Conservation (phyloP, 2,797 vertebrate species). For the Falco peregrinus region DNA sequence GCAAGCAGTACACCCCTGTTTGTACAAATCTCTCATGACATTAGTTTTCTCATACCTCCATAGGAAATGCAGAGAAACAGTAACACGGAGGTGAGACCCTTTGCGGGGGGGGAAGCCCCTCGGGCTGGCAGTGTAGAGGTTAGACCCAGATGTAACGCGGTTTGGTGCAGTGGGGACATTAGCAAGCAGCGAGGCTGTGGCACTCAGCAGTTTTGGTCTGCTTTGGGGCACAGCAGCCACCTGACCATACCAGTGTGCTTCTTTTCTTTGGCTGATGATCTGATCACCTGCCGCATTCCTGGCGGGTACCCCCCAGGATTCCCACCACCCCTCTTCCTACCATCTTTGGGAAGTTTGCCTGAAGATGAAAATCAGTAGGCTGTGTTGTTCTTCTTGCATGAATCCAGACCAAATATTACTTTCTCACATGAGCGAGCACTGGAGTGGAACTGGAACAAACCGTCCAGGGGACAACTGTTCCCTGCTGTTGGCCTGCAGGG, state of each 20-base stretch:
- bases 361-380: not conserved
- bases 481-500: not conserved
- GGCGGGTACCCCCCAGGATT: not conserved
- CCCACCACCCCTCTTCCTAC: not conserved
- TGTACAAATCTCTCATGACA: not conserved
- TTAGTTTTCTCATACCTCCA: not conserved
- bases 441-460: not conserved
- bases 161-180: not conserved
- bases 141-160: not conserved
- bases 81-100: fast-evolving
- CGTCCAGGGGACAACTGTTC: not conserved
- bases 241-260: not conserved
- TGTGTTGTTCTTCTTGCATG: not conserved
- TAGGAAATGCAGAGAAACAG: not conserved
- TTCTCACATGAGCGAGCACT: not conserved
- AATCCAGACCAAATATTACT: not conserved
- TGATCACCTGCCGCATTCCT: not conserved
- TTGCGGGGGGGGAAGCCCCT: not conserved
- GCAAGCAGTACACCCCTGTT: not conserved
- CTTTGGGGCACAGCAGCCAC: not conserved
- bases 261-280: not conserved
- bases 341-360: not conserved
- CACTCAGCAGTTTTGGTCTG: not conserved
- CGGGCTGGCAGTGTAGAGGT: not conserved
- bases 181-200: not conserved